Percentiles rank a stretch among this genome's conserved stretches.
Evolutionary conservation across 2,888 invertebrate species (phyloP).

Genomic region (Ligdia adustata): DNA sequence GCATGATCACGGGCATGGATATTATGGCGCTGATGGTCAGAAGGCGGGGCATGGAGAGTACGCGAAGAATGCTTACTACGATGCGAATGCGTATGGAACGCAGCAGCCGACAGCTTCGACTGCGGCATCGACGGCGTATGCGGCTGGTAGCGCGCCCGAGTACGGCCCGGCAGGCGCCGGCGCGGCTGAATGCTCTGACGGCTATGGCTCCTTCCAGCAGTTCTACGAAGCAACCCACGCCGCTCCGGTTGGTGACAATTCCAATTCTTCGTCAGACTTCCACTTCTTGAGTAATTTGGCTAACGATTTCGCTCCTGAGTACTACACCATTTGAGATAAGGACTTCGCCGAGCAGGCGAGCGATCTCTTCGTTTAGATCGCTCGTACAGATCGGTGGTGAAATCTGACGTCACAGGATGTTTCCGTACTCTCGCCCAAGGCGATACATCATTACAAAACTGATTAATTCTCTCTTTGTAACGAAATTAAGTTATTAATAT

Average conservation of each 20-base stretch:
- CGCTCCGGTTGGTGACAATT: slow-evolving; percentile 88
- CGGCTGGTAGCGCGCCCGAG: slow-evolving; percentile 31
- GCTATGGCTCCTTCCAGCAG: slow-evolving; percentile 88
- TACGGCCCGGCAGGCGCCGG: slow-evolving; percentile 44
- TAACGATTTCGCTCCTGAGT: slow-evolving; percentile 96
- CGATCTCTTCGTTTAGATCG: slow-evolving; percentile 81
- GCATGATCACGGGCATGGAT: slow-evolving; percentile 72
- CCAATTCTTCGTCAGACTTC: slow-evolving; percentile 96
- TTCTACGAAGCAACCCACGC: slow-evolving; percentile 86
- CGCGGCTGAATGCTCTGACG: slow-evolving; percentile 82
- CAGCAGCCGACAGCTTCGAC: slow-evolving; percentile 56
- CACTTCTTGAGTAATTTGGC: slow-evolving; percentile 96
- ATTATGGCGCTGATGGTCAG: slow-evolving; percentile 77
- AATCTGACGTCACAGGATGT: slow-evolving; percentile 46
- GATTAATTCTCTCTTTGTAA: slow-evolving; percentile 54
- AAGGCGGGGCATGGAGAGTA: slow-evolving; percentile 80
- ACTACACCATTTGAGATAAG: slow-evolving; percentile 88
- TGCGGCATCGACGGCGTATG: slow-evolving; percentile 37
- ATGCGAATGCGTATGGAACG: slow-evolving; percentile 65
- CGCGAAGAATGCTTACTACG: slow-evolving; percentile 79
- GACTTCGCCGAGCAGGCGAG: slow-evolving; percentile 81
- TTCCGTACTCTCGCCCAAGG: slow-evolving; percentile 61
- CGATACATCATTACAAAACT: slow-evolving; percentile 48
- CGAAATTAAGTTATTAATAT: slow-evolving; percentile 49
- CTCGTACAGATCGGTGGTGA: slow-evolving; percentile 29